phyloP scores from a whole-genome alignment of 2,888 invertebrate species.

The Lumbricus terrestris region DNA sequence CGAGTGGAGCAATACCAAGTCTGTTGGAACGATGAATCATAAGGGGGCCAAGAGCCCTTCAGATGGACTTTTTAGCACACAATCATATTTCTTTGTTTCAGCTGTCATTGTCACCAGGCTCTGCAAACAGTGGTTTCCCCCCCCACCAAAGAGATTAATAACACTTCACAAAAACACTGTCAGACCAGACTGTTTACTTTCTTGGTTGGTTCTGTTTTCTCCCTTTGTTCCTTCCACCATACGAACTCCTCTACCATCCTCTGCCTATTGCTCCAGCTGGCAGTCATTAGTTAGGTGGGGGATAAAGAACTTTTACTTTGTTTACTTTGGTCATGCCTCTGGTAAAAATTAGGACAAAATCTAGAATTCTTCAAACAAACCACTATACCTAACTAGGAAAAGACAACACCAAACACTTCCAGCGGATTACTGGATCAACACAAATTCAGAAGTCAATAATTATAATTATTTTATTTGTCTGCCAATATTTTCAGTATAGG shows the following conservation, averaged over 20 bases:
- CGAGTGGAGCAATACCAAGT: neutral
- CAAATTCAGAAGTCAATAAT: too few relatives aligned
- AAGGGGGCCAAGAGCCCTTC: neutral
- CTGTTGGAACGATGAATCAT: neutral
- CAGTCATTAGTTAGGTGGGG: neutral
- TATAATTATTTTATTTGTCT: too few relatives aligned
- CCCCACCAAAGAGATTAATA: neutral
- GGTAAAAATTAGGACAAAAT: too few relatives aligned
- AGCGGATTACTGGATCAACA: too few relatives aligned
- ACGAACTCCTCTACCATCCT: neutral
- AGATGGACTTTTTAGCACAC: neutral
- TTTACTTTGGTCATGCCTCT: too few relatives aligned
- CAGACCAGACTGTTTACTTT: neutral
- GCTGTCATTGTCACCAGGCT: conserved; percentile 3
- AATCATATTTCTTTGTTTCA: neutral
- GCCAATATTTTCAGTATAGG: too few relatives aligned
- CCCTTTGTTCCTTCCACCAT: neutral
- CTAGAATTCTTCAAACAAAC: too few relatives aligned
- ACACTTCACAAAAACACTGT: neutral
- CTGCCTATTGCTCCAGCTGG: neutral
- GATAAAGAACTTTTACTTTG: too few relatives aligned
- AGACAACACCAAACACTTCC: too few relatives aligned
- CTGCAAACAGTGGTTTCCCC: neutral
- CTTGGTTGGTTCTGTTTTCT: neutral
- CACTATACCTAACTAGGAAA: too few relatives aligned